Conservation (phyloP, 2,797 vertebrate species). For the Mionectes olivaceus region DNA sequence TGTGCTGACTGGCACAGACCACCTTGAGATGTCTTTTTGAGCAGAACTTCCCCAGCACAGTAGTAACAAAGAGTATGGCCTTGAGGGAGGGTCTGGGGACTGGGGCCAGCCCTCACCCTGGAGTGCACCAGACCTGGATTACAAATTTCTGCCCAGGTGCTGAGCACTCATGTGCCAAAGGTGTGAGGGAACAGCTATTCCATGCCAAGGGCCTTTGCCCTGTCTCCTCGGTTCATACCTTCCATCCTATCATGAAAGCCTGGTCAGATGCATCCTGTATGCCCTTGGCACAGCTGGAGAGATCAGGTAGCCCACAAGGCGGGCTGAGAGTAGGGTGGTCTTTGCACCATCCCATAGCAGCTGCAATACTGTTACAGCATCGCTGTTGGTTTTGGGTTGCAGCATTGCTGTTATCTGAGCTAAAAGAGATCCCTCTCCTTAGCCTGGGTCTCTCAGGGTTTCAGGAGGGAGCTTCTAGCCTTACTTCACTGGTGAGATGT, state of each 20-base stretch:
- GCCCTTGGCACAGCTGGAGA: not conserved
- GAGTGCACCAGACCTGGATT: not conserved
- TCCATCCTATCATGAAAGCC: not conserved
- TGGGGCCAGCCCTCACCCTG: not conserved
- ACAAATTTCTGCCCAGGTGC: not conserved
- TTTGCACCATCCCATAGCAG: not conserved
- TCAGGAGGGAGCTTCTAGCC: not conserved
- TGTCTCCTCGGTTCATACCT: not conserved
- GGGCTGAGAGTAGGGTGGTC: not conserved
- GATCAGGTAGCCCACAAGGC: rapidly evolving
- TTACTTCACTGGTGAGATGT: not conserved
- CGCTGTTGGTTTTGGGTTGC: not conserved
- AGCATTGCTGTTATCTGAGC: not conserved
- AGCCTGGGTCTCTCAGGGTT: not conserved
- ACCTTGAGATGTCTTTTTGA: not conserved
- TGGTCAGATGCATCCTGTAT: not conserved
- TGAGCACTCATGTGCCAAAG: conserved; percentile 32
- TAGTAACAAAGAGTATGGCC: not conserved
- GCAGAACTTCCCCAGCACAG: not conserved
- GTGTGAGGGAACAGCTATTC: not conserved
- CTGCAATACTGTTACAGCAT: not conserved
- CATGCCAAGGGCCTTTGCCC: not conserved
- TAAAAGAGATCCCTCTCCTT: not conserved
- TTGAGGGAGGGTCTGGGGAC: not conserved
- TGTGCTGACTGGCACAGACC: not conserved